A percentile compares a stretch with the other conserved stretches of the same genome.
Evolutionary conservation across 2,797 vertebrate species (phyloP).

Genomic region (Melanogrammus aeglefinus): DNA sequence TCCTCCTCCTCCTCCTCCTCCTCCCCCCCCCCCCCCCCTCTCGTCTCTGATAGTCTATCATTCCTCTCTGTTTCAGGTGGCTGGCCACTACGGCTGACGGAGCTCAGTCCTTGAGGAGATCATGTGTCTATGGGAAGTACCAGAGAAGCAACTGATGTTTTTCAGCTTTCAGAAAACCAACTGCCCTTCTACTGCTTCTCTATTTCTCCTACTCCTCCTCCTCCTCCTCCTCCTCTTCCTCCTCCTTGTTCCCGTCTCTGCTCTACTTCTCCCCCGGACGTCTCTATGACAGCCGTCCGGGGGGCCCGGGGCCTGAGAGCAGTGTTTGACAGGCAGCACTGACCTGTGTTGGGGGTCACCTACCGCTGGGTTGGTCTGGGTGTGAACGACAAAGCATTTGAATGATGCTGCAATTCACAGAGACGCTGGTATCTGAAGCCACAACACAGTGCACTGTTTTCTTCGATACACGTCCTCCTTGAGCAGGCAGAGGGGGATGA

Average conservation of each 20-base stretch:
- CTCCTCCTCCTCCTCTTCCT: too few relatives aligned
- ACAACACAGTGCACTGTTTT: background rate
- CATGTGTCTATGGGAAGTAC: conserved; percentile 73
- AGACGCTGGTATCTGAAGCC: background rate
- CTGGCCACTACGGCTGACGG: conserved; percentile 70
- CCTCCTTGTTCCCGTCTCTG: conserved; percentile 11
- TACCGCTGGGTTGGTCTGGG: background rate
- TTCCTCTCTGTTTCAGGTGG: conserved; percentile 72
- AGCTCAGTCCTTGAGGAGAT: conserved; percentile 75
- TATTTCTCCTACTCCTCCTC: conserved; percentile 4
- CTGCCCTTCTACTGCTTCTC: conserved; percentile 41
- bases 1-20: background rate
- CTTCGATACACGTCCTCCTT: background rate
- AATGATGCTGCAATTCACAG: background rate
- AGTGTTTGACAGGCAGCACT: background rate
- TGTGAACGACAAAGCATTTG: background rate
- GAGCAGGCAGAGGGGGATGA: background rate
- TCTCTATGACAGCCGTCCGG: conserved; percentile 32
- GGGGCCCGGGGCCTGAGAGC: background rate
- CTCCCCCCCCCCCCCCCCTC: background rate
- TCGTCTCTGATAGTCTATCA: conserved; percentile 70
- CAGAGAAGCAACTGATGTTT: conserved; percentile 62
- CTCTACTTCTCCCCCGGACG: conserved; percentile 24
- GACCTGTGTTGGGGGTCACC: conserved; percentile 1
- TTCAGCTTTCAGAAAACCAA: conserved; percentile 49